Conservation (phyloP, 2,888 invertebrate species). For the Scaptomyza polygonia region DNA sequence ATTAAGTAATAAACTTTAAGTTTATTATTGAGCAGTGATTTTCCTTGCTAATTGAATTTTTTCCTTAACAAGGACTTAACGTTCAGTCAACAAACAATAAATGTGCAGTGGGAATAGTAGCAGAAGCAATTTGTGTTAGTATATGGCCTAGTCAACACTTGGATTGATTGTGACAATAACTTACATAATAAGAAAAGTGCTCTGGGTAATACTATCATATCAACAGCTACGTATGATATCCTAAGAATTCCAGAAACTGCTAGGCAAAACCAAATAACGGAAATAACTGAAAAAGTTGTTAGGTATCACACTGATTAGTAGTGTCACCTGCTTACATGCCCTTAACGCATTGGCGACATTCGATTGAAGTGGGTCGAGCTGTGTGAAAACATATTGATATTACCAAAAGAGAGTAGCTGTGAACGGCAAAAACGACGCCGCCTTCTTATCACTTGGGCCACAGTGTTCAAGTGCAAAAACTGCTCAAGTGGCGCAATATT, state of each 20-base stretch:
- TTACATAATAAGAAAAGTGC: conserved; percentile 11
- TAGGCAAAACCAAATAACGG: conserved; percentile 41
- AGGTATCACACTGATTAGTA: background rate
- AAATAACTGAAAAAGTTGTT: conserved; percentile 32
- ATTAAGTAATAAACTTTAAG: background rate
- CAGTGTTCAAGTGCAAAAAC: conserved; percentile 73
- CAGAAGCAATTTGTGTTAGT: too few relatives aligned
- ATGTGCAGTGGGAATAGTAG: too few relatives aligned
- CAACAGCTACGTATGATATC: conserved; percentile 4
- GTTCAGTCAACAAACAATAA: too few relatives aligned
- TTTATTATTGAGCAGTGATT: background rate
- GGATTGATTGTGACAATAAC: background rate
- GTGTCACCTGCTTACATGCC: conserved; percentile 21
- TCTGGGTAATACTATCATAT: conserved; percentile 1
- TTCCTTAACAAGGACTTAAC: too few relatives aligned
- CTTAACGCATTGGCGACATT: conserved; percentile 28
- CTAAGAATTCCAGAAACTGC: conserved; percentile 13
- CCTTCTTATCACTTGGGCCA: conserved; percentile 53
- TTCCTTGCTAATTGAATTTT: background rate
- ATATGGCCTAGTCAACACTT: background rate
- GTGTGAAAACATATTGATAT: conserved; percentile 66
- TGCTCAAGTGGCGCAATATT: conserved; percentile 57
- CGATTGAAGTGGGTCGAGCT: conserved; percentile 58
- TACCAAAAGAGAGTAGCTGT: conserved; percentile 37
- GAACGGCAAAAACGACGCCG: conserved; percentile 5